phyloP scores from a whole-genome alignment of 2,113 vertebrate species.

The Alligator sinensis region DNA sequence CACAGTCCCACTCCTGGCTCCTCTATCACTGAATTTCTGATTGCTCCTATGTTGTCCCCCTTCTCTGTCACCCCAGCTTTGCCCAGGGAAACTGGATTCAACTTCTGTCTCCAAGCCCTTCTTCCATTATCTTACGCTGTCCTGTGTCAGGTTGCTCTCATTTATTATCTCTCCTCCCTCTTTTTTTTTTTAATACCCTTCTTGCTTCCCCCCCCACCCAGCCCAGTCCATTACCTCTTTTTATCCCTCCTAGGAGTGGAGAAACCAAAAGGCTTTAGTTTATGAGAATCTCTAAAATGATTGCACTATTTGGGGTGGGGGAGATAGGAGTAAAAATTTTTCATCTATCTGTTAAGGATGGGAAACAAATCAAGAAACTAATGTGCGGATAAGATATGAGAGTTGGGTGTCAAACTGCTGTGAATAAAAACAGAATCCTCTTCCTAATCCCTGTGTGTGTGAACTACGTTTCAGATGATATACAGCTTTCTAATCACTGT shows the following conservation, averaged over 20 bases:
- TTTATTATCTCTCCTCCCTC: no score
- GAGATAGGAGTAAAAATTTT: neutral
- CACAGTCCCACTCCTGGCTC: fast-evolving
- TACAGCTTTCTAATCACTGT: neutral
- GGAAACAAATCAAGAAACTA: neutral
- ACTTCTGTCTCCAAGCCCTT: neutral
- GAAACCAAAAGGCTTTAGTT: neutral
- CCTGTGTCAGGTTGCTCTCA: no score
- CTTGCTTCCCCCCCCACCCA: neutral
- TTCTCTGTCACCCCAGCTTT: neutral
- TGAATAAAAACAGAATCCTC: neutral
- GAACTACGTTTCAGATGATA: neutral
- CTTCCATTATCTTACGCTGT: no score
- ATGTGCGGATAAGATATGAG: neutral
- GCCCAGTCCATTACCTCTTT: neutral
- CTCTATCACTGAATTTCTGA: neutral
- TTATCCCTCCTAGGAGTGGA: neutral
- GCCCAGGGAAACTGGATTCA: neutral
- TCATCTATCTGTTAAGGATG: neutral
- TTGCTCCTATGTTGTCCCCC: neutral
- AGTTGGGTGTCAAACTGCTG: neutral
- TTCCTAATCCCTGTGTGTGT: neutral
- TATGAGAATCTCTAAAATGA: neutral
- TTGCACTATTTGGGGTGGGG: neutral
- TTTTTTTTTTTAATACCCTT: neutral